Evolutionary conservation across 35 echinoderm and acorn worm genomes (phyloP), one percentile per base, ranked within the genome.

Genomic region (Ophioderma brevispina): DNA sequence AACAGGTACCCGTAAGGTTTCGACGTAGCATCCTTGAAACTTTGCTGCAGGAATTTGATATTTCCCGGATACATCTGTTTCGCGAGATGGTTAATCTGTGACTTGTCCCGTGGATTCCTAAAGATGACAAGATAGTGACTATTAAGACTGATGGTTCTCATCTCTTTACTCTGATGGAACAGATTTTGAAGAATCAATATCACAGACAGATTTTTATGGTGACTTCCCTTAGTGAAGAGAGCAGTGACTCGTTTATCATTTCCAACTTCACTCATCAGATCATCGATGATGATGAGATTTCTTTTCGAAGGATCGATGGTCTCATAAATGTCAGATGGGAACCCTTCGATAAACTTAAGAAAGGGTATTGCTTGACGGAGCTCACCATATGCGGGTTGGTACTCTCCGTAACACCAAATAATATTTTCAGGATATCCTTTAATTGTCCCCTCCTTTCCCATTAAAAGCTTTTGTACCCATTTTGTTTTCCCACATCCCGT

Each of bases 21-120:
- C 34, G 52, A 77, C 0, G 94, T 95, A 8, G 89, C 89, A 38
- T 92, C 89, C 0, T 83, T 13, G 49, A 90, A 94, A 30, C 63
- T 64, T 70, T 95, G 85, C 46, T 88, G 83, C 31, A 92, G 34
- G 75, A 89, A 96, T 82, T 55, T 75, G 4, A 40, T 78, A 34
- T 88, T 81, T 39, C 90, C 87, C 31, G 94, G 94, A 55, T 84
- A 89, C 40, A 96, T 70, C 82, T 96, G 94, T 81, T 84, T 78
- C 31, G 89, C 93, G 15, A 95, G 42, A 84, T 95, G 78, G 28
- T 15, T 33, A 40, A 87, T 82, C 36, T 89, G 90, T 36, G 91
- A 85, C 78, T 37, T 77, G 90, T 96, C 94, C 38, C 94, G 75
- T 35, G 81, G 78, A 38, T 93, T 93, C 82, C 90, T 93, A 80